Base-by-base conservation (phyloP, 2,797 vertebrate genomes). In the Gymnocypris eckloni region DNA sequence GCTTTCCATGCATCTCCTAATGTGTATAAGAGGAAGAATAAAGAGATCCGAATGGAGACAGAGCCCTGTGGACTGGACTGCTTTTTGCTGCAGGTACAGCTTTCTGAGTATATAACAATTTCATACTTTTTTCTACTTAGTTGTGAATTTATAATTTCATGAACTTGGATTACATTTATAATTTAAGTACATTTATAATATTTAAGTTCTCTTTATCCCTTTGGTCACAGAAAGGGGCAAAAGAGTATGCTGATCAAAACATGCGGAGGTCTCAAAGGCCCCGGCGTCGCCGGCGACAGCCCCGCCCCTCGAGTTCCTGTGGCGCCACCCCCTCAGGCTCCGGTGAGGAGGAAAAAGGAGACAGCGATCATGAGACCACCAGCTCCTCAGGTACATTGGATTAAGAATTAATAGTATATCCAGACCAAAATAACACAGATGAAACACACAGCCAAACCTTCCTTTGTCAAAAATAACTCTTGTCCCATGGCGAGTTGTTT, bases 1-100 rank as follows among this genome's bases (percentile, higher is more conserved):
- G 98, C 98, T 89, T 99, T 99, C 92, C 98, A 98, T 66, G 97
- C 98, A 71, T 97, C 97, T 80, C 97, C 98, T 89, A 99, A 98
- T 88, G 97, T 98, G 91, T 99, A 98, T 94, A 98, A 98, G 93
- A 96, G 98, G 93, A 99, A 98, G 93, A 98, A 93, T 90, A 97
- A 97, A 93, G 98, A 99, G 94, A 98, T 97, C 92, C 97, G 96
- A 91, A 97, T 98, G 67, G 97, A 97, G 92, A 97, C 96, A 1
- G 98, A 99, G 15, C 97, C 98, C 0, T 99, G 98, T 37, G 98
- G 98, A 10, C 90, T 92, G 16, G 95, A 99, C 93, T 99, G 98
- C 92, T 99, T 99, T 93, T 95, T 99, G 90, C 94, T 97, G 92
- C 96, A 98, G 97, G 98, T 98, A 93, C 0, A 86, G 25, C 43